A percentile compares a stretch with the other conserved stretches of the same genome.
These are phyloP conservation scores for Asobara japonica DNA, from an alignment of 1,140 invertebrate species.

Conservation along the genomic window DNA sequence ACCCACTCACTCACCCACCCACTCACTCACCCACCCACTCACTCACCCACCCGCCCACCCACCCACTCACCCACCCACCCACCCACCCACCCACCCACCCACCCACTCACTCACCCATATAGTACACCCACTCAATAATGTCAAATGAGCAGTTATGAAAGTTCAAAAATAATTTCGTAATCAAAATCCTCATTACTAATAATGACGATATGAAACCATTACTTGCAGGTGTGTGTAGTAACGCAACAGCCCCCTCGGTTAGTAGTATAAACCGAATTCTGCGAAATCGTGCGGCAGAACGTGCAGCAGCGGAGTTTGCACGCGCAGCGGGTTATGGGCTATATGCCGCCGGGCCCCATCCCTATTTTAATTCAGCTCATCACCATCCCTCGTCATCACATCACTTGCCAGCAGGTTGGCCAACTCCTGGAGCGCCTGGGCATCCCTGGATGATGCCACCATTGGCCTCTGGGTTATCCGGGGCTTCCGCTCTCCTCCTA, in stretches of 20 bases:
- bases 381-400: constrained; percentile 59
- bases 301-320: constrained; percentile 93
- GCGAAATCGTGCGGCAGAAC: constrained; percentile 88
- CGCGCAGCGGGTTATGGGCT: constrained; percentile 89
- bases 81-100: too few species aligned
- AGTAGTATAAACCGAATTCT: constrained; percentile 93
- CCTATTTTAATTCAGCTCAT: constrained; percentile 68
- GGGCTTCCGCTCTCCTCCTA: constrained; percentile 62
- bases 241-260: constrained; percentile 89
- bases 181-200: background rate
- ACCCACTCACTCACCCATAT: too few species aligned
- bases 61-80: too few species aligned
- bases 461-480: constrained; percentile 58
- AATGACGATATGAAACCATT: background rate
- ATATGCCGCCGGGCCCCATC: constrained; percentile 75
- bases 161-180: too few species aligned
- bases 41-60: too few species aligned
- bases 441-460: constrained; percentile 66
- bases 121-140: too few species aligned
- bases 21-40: too few species aligned
- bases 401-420: constrained; percentile 64
- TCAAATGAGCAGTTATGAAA: too few species aligned
- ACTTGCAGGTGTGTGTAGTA: constrained; percentile 84
- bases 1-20: too few species aligned
- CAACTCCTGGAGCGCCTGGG: constrained; percentile 56